These are phyloP conservation scores for Epizoanthus ramosus DNA, from an alignment of 92 coral and sea anemone species.

Conservation along the genomic window DNA sequence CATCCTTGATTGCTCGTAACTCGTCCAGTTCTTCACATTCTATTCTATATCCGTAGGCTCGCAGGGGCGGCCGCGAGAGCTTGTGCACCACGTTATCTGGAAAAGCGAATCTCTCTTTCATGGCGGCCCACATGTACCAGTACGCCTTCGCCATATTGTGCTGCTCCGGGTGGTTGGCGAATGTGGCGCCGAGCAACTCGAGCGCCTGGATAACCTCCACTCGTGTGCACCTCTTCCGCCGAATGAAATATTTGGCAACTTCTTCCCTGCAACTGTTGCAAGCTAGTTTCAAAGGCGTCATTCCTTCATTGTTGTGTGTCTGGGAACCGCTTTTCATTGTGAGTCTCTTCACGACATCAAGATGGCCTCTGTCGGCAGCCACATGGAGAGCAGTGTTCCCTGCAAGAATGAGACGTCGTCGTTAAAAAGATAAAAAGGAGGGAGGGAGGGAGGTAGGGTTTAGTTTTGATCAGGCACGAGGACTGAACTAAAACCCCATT, in stretches of 20 bases:
- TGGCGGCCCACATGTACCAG: constrained; percentile 65
- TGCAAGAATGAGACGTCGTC: constrained; percentile 6
- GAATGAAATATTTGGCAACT: constrained; percentile 59
- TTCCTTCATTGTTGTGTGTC: constrained; percentile 53
- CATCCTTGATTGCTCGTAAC: constrained; percentile 50
- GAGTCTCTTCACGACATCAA: constrained; percentile 50
- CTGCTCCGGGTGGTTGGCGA: constrained; percentile 65
- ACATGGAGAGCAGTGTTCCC: constrained; percentile 69
- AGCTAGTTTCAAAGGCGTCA: constrained; percentile 72
- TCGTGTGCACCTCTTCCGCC: constrained; percentile 54
- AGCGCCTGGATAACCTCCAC: constrained; percentile 62
- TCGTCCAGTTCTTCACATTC: constrained; percentile 72
- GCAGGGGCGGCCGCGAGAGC: constrained; percentile 62
- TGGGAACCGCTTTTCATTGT: constrained; percentile 44
- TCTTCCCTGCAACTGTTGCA: constrained; percentile 68
- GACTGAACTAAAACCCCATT: no score
- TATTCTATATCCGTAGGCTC: constrained; percentile 64
- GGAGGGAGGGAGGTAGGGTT: no score
- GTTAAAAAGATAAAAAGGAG: no score
- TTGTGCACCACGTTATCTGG: constrained; percentile 62
- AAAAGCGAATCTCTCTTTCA: constrained; percentile 57
- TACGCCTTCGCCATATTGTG: constrained; percentile 52
- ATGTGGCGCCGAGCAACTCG: constrained; percentile 69
- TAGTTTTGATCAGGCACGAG: no score
- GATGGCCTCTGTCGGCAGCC: constrained; percentile 66